A percentile compares a stretch with the other conserved stretches of the same genome.
These are phyloP conservation scores for Pocota personata DNA, from an alignment of 2,888 invertebrate genomes.

Conservation along the genomic window DNA sequence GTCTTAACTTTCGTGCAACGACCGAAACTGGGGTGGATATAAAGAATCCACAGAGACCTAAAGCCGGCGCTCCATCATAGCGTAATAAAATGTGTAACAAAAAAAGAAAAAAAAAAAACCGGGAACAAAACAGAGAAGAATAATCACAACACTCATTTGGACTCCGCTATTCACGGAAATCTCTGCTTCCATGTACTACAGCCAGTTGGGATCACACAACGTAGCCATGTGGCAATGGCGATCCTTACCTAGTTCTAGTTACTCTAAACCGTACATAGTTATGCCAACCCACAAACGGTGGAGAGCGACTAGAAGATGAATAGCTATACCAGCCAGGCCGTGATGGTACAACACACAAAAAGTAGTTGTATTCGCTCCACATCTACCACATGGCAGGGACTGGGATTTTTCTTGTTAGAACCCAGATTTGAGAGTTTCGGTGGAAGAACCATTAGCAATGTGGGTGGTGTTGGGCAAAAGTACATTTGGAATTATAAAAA, in stretches of 20 bases:
- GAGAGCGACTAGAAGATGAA: conserved; percentile 42
- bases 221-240: not conserved
- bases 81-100: conserved; percentile 56
- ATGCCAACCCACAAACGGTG: conserved; percentile 43
- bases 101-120: conserved; percentile 12
- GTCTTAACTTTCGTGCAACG: conserved; percentile 63
- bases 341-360: not conserved
- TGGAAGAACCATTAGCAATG: conserved; percentile 26
- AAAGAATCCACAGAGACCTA: conserved; percentile 19
- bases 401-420: conserved; percentile 19
- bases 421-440: not conserved
- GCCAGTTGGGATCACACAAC: conserved; percentile 29
- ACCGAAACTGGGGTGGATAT: conserved; percentile 30
- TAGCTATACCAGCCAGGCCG: conserved; percentile 13
- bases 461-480: conserved; percentile 11
- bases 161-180: conserved; percentile 48
- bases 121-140: conserved; percentile 30
- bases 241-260: conserved; percentile 66
- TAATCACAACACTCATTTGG: conserved; percentile 61
- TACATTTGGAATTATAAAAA: not conserved
- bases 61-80: conserved; percentile 57
- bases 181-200: conserved; percentile 17
- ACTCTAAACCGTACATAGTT: conserved; percentile 16
- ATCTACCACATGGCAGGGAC: conserved; percentile 3
- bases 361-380: conserved; percentile 1